phyloP scores from a whole-genome alignment of 2,113 vertebrate species.

The Nymphicus hollandicus region DNA sequence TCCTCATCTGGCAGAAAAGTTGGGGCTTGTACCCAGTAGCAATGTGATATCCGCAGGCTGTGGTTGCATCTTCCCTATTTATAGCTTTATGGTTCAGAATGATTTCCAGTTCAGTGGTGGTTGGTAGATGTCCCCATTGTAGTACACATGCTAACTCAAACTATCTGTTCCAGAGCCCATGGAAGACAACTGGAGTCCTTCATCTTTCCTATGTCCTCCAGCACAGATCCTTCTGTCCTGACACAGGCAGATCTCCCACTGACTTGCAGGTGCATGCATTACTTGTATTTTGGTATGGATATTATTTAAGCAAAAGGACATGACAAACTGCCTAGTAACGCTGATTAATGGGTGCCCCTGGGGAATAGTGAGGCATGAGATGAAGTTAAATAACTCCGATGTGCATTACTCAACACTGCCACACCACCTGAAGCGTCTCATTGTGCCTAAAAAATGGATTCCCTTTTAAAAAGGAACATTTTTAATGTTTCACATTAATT shows the following conservation, averaged over 20 bases:
- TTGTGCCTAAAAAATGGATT: slow-evolving; percentile 64
- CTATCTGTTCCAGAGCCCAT: neutral
- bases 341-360: slow-evolving; percentile 71
- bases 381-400: slow-evolving; percentile 65
- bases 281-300: slow-evolving; percentile 68
- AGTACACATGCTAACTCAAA: neutral
- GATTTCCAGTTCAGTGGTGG: neutral
- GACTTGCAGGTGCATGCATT: slow-evolving; percentile 62
- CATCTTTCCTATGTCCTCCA: slow-evolving; percentile 33
- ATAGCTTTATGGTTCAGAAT: neutral
- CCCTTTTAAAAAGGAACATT: slow-evolving; percentile 60
- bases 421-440: slow-evolving; percentile 61
- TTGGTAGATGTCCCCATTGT: neutral
- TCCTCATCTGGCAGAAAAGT: neutral
- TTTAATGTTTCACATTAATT: slow-evolving; percentile 70
- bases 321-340: slow-evolving; percentile 65
- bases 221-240: neutral
- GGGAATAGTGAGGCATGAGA: slow-evolving; percentile 46
- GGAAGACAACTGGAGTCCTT: neutral
- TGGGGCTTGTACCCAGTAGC: neutral
- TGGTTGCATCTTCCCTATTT: neutral
- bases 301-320: slow-evolving; percentile 74
- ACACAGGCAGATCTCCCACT: slow-evolving; percentile 31
- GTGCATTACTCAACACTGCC: slow-evolving; percentile 62
- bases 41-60: neutral